A percentile compares a stretch with the other conserved stretches of the same genome.
Conservation (phyloP, 2,888 invertebrate genomes). For the Caenorhabditis japonica region DNA sequence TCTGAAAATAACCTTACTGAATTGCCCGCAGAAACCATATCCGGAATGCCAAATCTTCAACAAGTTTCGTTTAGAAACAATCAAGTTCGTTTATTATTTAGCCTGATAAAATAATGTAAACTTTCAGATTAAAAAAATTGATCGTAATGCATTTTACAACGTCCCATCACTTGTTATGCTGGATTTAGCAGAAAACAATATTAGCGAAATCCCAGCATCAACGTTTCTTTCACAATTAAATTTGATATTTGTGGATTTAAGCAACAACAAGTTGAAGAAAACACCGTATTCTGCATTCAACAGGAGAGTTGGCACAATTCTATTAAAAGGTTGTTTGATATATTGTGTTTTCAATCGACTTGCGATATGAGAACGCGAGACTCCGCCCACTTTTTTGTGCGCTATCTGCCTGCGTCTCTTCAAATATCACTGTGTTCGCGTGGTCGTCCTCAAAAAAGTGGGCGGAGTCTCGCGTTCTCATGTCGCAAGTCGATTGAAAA, state of each 20-base stretch:
- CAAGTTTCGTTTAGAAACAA: conserved; percentile 76
- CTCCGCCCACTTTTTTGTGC: no score
- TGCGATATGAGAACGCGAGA: no score
- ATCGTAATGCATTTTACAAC: conserved; percentile 76
- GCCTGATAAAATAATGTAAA: no score
- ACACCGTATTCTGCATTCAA: conserved; percentile 77
- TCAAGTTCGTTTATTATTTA: conserved; percentile 62
- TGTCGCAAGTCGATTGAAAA: no score
- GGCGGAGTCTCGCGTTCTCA: no score
- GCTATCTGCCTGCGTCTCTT: no score
- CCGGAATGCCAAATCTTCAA: conserved; percentile 70
- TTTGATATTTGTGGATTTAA: conserved; percentile 75
- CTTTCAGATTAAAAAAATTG: conserved; percentile 73
- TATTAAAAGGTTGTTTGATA: conserved; percentile 77
- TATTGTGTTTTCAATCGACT: no score
- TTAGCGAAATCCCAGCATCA: conserved; percentile 69
- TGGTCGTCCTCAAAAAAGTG: no score
- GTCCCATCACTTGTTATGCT: conserved; percentile 75
- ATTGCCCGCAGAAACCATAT: conserved; percentile 66
- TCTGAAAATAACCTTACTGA: conserved; percentile 68
- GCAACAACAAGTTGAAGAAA: conserved; percentile 69
- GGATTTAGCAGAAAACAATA: conserved; percentile 73
- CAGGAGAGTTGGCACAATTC: conserved; percentile 74
- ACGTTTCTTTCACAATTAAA: conserved; percentile 76
- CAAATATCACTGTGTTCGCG: no score